Conservation (phyloP, 2,888 invertebrate genomes). For the Artemia sinica region DNA sequence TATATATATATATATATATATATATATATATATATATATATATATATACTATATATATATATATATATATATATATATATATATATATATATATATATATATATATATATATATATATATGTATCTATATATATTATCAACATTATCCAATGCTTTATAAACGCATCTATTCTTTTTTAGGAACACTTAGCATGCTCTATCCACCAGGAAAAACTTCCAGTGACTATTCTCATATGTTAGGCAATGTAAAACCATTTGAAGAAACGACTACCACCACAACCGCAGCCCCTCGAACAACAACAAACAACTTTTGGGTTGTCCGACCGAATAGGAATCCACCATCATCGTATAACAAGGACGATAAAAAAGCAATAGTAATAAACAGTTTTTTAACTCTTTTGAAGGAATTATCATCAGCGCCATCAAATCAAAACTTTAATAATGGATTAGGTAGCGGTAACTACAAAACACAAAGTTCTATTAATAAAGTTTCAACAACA, state of each 20-base stretch:
- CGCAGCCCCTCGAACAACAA: no score
- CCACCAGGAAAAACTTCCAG: background rate
- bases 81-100: no score
- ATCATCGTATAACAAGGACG: background rate
- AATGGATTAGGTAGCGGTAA: background rate
- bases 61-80: no score
- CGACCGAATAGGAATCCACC: slow-evolving; percentile 5
- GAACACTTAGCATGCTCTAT: slow-evolving; percentile 2
- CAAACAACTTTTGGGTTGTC: slow-evolving; percentile 2
- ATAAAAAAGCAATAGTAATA: background rate
- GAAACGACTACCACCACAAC: no score
- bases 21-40: no score
- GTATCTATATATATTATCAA: no score
- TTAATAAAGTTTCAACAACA: background rate
- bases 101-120: no score
- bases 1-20: no score
- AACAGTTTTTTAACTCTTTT: background rate
- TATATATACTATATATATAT: no score
- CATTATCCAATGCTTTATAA: no score
- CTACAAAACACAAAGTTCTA: background rate
- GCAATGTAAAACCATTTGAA: no score
- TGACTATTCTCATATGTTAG: no score
- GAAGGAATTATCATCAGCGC: background rate
- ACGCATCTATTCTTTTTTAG: background rate
- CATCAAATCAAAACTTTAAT: background rate